These are phyloP conservation scores for Onchidella celtica DNA, from an alignment of 2,888 invertebrate species.

Conservation along the genomic window DNA sequence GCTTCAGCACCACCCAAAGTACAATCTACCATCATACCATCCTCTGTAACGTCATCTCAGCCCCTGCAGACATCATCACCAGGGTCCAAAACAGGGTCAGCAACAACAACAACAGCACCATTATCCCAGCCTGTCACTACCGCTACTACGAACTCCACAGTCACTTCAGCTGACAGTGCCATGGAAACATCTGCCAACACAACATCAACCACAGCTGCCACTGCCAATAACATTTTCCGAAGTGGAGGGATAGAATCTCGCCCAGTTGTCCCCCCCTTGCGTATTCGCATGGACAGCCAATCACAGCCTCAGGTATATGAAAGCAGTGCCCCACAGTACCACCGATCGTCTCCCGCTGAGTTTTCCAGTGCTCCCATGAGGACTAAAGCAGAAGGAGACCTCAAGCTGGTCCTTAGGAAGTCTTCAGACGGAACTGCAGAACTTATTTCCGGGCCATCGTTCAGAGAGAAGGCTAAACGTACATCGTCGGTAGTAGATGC, in stretches of 20 bases:
- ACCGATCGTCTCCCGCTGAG: constrained; percentile 20
- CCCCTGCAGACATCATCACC: background rate
- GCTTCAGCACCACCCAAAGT: background rate
- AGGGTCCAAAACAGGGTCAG: background rate
- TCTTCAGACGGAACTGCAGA: constrained; percentile 48
- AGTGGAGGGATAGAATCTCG: constrained; percentile 6
- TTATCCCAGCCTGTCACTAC: too few species aligned
- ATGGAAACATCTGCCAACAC: background rate
- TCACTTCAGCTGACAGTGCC: background rate
- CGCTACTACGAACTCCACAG: background rate
- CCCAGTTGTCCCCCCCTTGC: constrained; percentile 43
- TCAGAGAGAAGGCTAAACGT: constrained; percentile 35
- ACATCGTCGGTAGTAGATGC: background rate
- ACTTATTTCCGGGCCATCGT: constrained; percentile 46
- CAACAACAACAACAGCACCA: background rate
- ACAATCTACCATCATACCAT: background rate
- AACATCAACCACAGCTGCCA: background rate
- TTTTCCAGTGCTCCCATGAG: constrained; percentile 14
- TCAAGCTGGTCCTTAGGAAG: constrained; percentile 43
- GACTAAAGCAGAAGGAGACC: constrained; percentile 42
- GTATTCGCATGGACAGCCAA: constrained; percentile 46
- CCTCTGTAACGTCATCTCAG: background rate
- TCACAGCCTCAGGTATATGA: constrained; percentile 47
- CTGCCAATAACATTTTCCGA: background rate
- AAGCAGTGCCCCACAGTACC: constrained; percentile 23